phyloP scores from a whole-genome alignment of 1,140 invertebrate species.

The Chelonus insularis region DNA sequence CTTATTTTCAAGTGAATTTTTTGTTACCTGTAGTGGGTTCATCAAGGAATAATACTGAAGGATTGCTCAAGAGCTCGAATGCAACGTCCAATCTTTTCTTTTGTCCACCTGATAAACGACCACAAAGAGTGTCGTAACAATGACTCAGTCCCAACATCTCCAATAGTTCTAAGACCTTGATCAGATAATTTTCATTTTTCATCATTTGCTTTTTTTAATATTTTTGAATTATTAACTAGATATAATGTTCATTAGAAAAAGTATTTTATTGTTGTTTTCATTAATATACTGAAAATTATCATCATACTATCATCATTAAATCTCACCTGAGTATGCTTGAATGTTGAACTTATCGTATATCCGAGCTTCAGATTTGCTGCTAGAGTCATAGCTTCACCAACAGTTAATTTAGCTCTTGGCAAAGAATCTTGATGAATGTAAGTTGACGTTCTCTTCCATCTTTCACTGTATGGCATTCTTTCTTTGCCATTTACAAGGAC shows the following conservation, averaged over 20 bases:
- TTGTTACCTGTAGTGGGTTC: conserved; percentile 72
- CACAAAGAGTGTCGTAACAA: conserved; percentile 64
- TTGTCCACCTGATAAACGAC: conserved; percentile 71
- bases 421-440: conserved; percentile 93
- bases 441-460: conserved; percentile 77
- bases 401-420: conserved; percentile 76
- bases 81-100: conserved; percentile 75
- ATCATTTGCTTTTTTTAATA: too few relatives aligned
- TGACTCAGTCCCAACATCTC: conserved; percentile 65
- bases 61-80: conserved; percentile 69
- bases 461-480: conserved; percentile 68
- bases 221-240: too few relatives aligned
- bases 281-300: too few relatives aligned
- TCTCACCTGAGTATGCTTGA: conserved; percentile 54
- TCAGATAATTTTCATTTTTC: too few relatives aligned
- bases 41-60: conserved; percentile 77
- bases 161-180: conserved; percentile 63
- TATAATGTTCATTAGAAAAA: too few relatives aligned
- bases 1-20: not conserved
- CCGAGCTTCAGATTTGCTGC: conserved; percentile 86
- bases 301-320: too few relatives aligned
- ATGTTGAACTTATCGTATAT: conserved; percentile 53
- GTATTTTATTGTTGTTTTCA: not conserved
- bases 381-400: conserved; percentile 81
- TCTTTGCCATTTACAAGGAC: conserved; percentile 76